phyloP scores from a whole-genome alignment of 2,888 invertebrate genomes.

The Latheticus oryzae region DNA sequence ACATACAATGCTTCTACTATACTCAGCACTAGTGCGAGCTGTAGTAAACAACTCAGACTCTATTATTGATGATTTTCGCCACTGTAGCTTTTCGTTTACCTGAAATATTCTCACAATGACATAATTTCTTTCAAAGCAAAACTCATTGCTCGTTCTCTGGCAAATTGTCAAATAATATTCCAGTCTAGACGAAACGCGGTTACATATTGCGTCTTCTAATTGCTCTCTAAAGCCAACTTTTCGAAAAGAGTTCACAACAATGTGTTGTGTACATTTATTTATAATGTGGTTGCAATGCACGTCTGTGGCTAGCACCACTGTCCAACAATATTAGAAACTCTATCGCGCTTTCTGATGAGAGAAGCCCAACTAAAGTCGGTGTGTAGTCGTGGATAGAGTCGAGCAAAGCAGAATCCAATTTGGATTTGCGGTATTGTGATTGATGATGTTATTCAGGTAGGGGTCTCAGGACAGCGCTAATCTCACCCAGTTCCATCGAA shows the following conservation, averaged over 20 bases:
- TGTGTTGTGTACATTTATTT: slow-evolving; percentile 25
- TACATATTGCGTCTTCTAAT: slow-evolving; percentile 34
- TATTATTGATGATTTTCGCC: slow-evolving; percentile 54
- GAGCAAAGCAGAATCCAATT: slow-evolving; percentile 56
- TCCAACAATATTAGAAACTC: slow-evolving; percentile 39
- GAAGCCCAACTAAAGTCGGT: slow-evolving; percentile 32
- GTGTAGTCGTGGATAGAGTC: slow-evolving; percentile 36
- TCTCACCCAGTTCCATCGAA: slow-evolving; percentile 46
- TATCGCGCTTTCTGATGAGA: slow-evolving; percentile 40
- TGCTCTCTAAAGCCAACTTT: slow-evolving; percentile 23
- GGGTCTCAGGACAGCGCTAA: slow-evolving; percentile 52
- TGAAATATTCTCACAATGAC: slow-evolving; percentile 47
- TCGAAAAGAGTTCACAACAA: slow-evolving; percentile 11
- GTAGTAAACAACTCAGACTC: slow-evolving; percentile 54
- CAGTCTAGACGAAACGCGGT: slow-evolving; percentile 31
- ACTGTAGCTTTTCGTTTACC: slow-evolving; percentile 52
- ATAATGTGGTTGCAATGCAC: slow-evolving; percentile 28
- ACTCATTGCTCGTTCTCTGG: slow-evolving; percentile 15
- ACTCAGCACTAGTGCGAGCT: slow-evolving; percentile 50
- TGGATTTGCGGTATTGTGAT: slow-evolving; percentile 60
- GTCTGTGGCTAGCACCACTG: slow-evolving; percentile 33
- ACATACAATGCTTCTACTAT: slow-evolving; percentile 56
- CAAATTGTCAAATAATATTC: slow-evolving; percentile 37
- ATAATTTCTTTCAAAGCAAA: slow-evolving; percentile 10
- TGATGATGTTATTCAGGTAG: slow-evolving; percentile 60